These are phyloP conservation scores for Drosophila bifasciata DNA, from an alignment of 1,140 invertebrate species.

Conservation along the genomic window DNA sequence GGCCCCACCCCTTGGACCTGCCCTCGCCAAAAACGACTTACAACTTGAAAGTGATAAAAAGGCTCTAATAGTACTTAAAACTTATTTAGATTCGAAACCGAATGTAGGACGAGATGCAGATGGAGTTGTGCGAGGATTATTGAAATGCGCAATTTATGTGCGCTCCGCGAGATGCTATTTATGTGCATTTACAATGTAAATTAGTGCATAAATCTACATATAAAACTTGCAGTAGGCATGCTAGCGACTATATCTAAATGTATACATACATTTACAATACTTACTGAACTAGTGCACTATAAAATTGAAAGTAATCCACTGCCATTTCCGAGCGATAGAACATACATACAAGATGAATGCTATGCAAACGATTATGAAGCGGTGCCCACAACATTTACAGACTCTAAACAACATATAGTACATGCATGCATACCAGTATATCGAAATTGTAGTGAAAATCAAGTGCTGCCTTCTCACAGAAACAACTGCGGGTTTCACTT, in stretches of 20 bases:
- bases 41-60: slow-evolving; percentile 78
- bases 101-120: slow-evolving; percentile 57
- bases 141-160: slow-evolving; percentile 40
- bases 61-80: slow-evolving; percentile 78
- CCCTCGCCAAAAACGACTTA: slow-evolving; percentile 70
- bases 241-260: slow-evolving; percentile 42
- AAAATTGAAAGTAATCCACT: slow-evolving; percentile 75
- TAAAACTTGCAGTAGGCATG: slow-evolving; percentile 47
- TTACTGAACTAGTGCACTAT: slow-evolving; percentile 66
- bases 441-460: slow-evolving; percentile 1
- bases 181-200: slow-evolving; percentile 80
- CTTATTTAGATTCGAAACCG: slow-evolving; percentile 65
- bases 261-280: slow-evolving; percentile 40
- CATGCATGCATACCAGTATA: background rate
- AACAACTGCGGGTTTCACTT: slow-evolving; percentile 1
- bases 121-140: slow-evolving; percentile 25
- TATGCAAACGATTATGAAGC: slow-evolving; percentile 1
- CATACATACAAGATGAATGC: background rate
- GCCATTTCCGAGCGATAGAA: slow-evolving; percentile 69
- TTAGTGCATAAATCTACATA: slow-evolving; percentile 72
- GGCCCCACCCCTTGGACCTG: slow-evolving; percentile 25
- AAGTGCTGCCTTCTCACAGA: background rate
- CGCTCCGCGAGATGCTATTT: slow-evolving; percentile 46
- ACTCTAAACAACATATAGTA: slow-evolving; percentile 1
- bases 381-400: slow-evolving; percentile 10